Percentiles rank a stretch among this genome's conserved stretches.
Conservation (phyloP, 2,113 vertebrate genomes). For the Albula glossodonta region DNA sequence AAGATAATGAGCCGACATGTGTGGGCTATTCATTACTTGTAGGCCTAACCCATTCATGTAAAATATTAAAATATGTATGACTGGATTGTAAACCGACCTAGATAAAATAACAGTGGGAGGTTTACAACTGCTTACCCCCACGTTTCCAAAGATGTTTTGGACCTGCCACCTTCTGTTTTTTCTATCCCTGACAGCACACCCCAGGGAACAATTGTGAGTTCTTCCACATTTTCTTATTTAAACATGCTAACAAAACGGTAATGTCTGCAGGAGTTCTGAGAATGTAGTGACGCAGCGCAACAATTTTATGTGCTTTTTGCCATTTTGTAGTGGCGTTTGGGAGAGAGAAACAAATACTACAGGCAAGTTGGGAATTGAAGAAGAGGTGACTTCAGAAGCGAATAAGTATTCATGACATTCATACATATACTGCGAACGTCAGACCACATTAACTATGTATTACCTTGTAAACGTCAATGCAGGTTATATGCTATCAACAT, state of each 20-base stretch:
- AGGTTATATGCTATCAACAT: background rate
- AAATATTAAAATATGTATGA: conserved; percentile 56
- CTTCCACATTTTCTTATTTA: conserved; percentile 64
- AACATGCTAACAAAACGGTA: conserved; percentile 14
- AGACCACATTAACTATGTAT: conserved; percentile 31
- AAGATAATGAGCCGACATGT: conserved; percentile 33
- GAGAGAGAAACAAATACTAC: background rate
- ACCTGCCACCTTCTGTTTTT: conserved; percentile 63
- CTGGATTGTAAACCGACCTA: conserved; percentile 55
- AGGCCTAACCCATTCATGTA: conserved; percentile 46
- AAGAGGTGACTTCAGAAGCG: background rate
- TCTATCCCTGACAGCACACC: conserved; percentile 63
- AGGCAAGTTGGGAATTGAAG: background rate
- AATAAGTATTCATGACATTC: conserved; percentile 11
- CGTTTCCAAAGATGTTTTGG: conserved; percentile 51
- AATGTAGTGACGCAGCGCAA: background rate
- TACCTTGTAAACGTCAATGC: conserved; percentile 25
- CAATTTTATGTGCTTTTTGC: background rate
- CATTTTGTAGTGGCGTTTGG: background rate
- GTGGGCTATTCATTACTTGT: conserved; percentile 49
- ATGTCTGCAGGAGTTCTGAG: too few species aligned
- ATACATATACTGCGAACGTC: conserved; percentile 20
- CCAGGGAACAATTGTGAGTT: conserved; percentile 63
- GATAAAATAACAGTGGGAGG: conserved; percentile 66
- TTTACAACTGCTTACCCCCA: conserved; percentile 70